Conservation (phyloP, 2,888 invertebrate genomes). For the Standfussiana lucernea region DNA sequence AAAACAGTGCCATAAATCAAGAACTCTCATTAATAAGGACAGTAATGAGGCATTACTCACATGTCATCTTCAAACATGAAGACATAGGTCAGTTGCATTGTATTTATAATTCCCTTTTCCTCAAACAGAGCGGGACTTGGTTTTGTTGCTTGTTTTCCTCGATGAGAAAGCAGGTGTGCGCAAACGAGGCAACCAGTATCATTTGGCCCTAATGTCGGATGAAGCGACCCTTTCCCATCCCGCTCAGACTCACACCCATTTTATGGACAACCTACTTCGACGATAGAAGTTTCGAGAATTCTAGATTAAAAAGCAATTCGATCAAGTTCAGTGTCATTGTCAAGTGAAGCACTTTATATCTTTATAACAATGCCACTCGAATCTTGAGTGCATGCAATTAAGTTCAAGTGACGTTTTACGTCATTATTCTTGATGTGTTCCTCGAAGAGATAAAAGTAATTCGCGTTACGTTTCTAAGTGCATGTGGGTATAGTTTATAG, state of each 20-base stretch:
- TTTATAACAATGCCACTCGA: slow-evolving; percentile 37
- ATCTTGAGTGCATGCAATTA: slow-evolving; percentile 22
- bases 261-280: slow-evolving; percentile 3
- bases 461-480: slow-evolving; percentile 19
- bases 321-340: slow-evolving; percentile 59
- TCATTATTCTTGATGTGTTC: slow-evolving; percentile 21
- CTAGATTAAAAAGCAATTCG: slow-evolving; percentile 32
- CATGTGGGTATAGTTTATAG: slow-evolving; percentile 37
- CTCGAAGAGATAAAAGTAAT: slow-evolving; percentile 38
- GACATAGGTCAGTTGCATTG: slow-evolving; percentile 42
- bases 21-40: slow-evolving; percentile 17
- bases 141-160: slow-evolving; percentile 59
- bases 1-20: slow-evolving; percentile 45
- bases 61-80: slow-evolving; percentile 33
- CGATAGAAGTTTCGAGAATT: slow-evolving; percentile 34
- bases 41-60: slow-evolving; percentile 22
- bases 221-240: slow-evolving; percentile 37
- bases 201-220: slow-evolving; percentile 49
- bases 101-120: slow-evolving; percentile 53
- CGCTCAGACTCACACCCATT: slow-evolving; percentile 41
- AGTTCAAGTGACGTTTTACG: slow-evolving; percentile 32
- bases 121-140: slow-evolving; percentile 47
- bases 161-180: slow-evolving; percentile 64
- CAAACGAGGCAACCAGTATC: slow-evolving; percentile 53
- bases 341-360: slow-evolving; percentile 32